phyloP scores from a whole-genome alignment of 2,888 invertebrate genomes.

The Callyntrura sp. region DNA sequence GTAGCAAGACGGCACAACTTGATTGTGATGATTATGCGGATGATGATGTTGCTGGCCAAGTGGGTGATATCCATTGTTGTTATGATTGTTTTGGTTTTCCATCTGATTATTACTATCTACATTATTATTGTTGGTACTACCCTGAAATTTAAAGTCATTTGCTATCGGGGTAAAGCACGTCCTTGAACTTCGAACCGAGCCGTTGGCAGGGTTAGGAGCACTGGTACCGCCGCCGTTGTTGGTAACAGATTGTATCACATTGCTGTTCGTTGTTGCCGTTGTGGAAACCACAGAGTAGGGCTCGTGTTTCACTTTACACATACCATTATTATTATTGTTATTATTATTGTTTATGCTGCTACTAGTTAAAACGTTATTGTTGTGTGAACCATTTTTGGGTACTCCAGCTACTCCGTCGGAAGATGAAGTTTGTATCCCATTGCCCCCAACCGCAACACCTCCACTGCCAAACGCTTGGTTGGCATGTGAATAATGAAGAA shows the following conservation, averaged over 20 bases:
- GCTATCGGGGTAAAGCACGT: neutral
- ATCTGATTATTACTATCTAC: conserved; percentile 34
- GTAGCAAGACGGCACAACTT: conserved; percentile 28
- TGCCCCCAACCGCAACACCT: conserved; percentile 63
- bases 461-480: neutral
- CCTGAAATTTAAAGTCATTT: conserved; percentile 29
- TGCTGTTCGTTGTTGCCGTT: conserved; percentile 54
- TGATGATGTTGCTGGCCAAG: conserved; percentile 30
- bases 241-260: conserved; percentile 63
- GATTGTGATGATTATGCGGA: conserved; percentile 46
- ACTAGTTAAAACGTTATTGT: neutral
- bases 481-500: conserved; percentile 29
- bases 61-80: conserved; percentile 37
- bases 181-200: conserved; percentile 21
- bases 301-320: conserved; percentile 36
- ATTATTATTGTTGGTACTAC: conserved; percentile 7
- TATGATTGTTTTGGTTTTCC: conserved; percentile 25
- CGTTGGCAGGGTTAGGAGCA: conserved; percentile 24
- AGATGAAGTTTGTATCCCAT: conserved; percentile 60
- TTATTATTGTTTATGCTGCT: conserved; percentile 38
- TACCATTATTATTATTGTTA: conserved; percentile 39
- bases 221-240: conserved; percentile 22
- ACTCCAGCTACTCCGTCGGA: neutral
- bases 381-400: conserved; percentile 14
- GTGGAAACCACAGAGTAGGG: conserved; percentile 5